Conservation (phyloP, 1,140 invertebrate species). For the Thalassaphorura encarpata region DNA sequence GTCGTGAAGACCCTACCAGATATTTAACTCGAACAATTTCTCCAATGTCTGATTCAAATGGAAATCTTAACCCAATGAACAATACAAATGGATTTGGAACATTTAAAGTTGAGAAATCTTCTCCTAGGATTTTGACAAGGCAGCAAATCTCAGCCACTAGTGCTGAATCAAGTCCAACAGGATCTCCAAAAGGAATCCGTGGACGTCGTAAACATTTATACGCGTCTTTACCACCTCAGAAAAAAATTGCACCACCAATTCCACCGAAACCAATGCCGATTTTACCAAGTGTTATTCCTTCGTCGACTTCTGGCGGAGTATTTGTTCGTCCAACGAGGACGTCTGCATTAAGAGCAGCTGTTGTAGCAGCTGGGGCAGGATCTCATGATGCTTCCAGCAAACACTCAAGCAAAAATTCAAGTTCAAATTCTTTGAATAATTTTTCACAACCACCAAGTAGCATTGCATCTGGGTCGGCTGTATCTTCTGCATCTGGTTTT, state of each 20-base stretch:
- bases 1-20: constrained; percentile 1
- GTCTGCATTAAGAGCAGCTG: constrained; percentile 1
- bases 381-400: constrained; percentile 4
- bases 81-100: not conserved
- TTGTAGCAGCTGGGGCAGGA: too few species aligned
- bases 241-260: not conserved
- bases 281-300: too few species aligned
- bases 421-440: constrained; percentile 3
- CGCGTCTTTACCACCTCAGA: constrained; percentile 3
- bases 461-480: not conserved
- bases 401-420: constrained; percentile 5
- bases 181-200: constrained; percentile 3
- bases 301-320: not conserved
- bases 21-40: constrained; percentile 6
- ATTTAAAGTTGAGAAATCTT: not conserved
- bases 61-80: not conserved
- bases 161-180: constrained; percentile 2
- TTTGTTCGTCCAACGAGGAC: constrained; percentile 1
- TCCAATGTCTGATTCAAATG: constrained; percentile 1
- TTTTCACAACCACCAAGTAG: not conserved
- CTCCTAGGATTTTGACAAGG: not conserved
- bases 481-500: not conserved
- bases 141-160: constrained; percentile 1
- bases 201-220: not conserved
- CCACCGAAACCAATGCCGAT: constrained; percentile 6